Evolutionary conservation across 2,113 vertebrate genomes (phyloP).

Genomic region (Gulo gulo): DNA sequence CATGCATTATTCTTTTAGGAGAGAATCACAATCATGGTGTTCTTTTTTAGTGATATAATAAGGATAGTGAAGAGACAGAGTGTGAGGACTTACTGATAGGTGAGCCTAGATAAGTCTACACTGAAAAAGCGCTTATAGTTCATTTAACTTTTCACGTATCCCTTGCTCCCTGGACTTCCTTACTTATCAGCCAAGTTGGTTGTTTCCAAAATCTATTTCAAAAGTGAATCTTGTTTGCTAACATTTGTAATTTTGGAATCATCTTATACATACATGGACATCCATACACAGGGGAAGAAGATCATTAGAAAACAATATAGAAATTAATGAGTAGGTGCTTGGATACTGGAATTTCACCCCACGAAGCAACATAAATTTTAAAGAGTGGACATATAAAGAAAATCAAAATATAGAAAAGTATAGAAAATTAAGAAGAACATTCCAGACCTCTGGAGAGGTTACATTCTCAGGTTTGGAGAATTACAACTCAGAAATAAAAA

Average conservation of each 20-base stretch:
- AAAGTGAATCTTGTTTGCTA: background rate
- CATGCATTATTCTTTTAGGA: background rate
- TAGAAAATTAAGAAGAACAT: background rate
- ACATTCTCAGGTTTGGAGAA: background rate
- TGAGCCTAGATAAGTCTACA: background rate
- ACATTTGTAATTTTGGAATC: background rate
- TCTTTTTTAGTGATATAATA: background rate
- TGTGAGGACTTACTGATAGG: background rate
- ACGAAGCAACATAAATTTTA: background rate
- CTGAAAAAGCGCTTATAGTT: background rate
- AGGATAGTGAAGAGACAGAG: background rate
- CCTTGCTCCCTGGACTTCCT: background rate
- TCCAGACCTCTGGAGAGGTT: background rate
- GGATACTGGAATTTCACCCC: background rate
- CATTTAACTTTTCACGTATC: background rate
- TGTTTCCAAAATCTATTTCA: slow-evolving; percentile 10
- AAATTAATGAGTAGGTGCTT: background rate
- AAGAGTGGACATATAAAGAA: background rate
- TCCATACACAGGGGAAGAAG: background rate
- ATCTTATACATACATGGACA: background rate
- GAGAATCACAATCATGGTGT: background rate
- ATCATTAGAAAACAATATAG: background rate
- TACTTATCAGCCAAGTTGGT: background rate
- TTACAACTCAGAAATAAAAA: background rate
- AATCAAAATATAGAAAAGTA: background rate